Percentiles rank a stretch among this genome's conserved stretches.
These are phyloP conservation scores for Aphis craccivora DNA, from an alignment of 1,140 invertebrate species.

Conservation along the genomic window DNA sequence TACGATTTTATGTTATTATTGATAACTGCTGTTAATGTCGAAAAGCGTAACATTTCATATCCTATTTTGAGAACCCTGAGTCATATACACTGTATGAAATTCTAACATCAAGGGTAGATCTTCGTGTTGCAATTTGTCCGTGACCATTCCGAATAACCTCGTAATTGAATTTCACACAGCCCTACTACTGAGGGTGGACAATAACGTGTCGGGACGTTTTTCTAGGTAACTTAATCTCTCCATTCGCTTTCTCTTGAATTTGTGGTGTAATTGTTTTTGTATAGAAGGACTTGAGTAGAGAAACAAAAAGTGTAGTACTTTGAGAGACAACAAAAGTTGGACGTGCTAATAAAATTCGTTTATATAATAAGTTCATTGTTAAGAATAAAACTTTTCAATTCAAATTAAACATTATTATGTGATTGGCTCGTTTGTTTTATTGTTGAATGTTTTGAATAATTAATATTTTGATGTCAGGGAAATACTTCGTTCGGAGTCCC, in stretches of 20 bases:
- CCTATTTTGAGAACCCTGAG: background rate
- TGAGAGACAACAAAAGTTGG: conserved; percentile 13
- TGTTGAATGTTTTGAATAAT: conserved; percentile 52
- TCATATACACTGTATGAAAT: conserved; percentile 41
- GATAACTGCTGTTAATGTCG: background rate
- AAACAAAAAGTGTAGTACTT: background rate
- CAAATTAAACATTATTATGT: conserved; percentile 39
- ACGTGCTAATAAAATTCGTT: conserved; percentile 12
- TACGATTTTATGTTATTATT: background rate
- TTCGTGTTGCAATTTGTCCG: conserved; percentile 42
- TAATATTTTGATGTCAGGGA: conserved; percentile 38
- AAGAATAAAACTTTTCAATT: conserved; percentile 48
- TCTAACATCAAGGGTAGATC: conserved; percentile 38
- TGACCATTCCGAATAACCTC: conserved; percentile 10
- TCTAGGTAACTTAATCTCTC: conserved; percentile 46
- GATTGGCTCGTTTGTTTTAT: conserved; percentile 55
- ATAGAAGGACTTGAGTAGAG: background rate
- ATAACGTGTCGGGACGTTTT: conserved; percentile 43
- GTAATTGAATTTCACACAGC: conserved; percentile 47
- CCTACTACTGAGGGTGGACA: conserved; percentile 42
- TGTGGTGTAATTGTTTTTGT: conserved; percentile 52
- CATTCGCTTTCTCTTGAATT: conserved; percentile 37
- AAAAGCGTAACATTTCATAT: background rate
- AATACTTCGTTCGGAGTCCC: conserved; percentile 13
- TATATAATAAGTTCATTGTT: background rate